Evolutionary conservation across 2,797 vertebrate species (phyloP).

Genomic region (Megaceryle alcyon): DNA sequence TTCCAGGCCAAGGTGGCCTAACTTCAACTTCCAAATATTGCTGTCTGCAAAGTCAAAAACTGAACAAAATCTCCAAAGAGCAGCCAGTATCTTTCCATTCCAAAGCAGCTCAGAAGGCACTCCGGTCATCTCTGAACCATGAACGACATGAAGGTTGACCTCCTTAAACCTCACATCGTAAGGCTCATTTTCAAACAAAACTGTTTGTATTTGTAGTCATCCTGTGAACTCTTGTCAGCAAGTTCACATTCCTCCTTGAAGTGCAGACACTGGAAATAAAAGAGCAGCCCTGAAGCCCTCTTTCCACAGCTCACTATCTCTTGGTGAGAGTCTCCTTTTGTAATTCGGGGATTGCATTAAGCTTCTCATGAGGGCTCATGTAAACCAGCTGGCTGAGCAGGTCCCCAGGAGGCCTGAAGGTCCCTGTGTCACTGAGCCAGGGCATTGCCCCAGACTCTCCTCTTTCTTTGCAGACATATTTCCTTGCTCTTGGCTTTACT

Average conservation of each 20-base stretch:
- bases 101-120: neutral
- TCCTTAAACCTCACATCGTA: neutral
- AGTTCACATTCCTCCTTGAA: neutral
- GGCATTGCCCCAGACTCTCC: neutral
- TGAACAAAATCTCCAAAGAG: neutral
- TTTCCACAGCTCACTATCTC: neutral
- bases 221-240: neutral
- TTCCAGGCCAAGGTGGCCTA: neutral
- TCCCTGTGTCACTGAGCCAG: neutral
- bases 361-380: neutral
- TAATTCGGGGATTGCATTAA: neutral
- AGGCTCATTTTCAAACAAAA: neutral
- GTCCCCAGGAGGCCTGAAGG: neutral
- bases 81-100: neutral
- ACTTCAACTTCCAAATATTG: neutral
- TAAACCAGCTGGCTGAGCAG: neutral
- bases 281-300: neutral
- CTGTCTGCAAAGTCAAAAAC: neutral
- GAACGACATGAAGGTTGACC: neutral
- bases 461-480: neutral
- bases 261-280: neutral
- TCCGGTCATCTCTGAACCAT: neutral
- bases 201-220: neutral
- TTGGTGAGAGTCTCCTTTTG: neutral
- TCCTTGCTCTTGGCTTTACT: neutral